Evolutionary conservation across 2,113 vertebrate species (phyloP).

Genomic region (Neolamprologus modestus): DNA sequence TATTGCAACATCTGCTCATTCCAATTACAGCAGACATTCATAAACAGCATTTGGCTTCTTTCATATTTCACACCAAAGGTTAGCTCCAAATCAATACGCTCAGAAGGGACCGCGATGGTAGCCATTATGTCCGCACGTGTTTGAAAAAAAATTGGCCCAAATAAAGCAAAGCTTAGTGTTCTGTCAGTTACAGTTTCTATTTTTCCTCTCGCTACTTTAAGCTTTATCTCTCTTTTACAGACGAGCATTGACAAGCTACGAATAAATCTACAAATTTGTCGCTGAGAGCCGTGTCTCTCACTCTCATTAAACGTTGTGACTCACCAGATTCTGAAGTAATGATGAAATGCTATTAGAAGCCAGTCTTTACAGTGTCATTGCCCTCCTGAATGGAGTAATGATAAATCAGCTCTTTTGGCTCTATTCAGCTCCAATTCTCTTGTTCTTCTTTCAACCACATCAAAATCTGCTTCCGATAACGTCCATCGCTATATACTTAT

Average conservation of each 20-base stretch:
- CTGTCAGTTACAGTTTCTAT: background rate
- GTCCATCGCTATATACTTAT: background rate
- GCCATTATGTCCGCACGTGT: conserved; percentile 9
- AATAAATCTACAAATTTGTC: conserved; percentile 46
- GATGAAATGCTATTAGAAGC: conserved; percentile 32
- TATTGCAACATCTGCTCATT: conserved; percentile 50
- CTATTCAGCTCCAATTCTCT: conserved; percentile 8
- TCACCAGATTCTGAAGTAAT: conserved; percentile 16
- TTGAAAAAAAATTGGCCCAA: conserved; percentile 42
- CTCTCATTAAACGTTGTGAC: conserved; percentile 21
- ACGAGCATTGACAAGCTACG: background rate
- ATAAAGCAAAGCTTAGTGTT: conserved; percentile 7
- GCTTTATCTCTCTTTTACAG: conserved; percentile 36
- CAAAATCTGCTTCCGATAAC: conserved; percentile 41
- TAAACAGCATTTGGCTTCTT: conserved; percentile 51
- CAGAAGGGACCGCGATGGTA: conserved; percentile 4
- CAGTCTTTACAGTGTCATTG: conserved; percentile 2
- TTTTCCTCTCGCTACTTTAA: background rate
- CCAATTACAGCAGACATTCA: conserved; percentile 53
- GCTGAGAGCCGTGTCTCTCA: conserved; percentile 1
- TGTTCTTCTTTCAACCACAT: conserved; percentile 23
- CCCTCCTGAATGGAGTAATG: conserved; percentile 6
- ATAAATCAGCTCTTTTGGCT: conserved; percentile 30
- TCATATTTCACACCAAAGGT: conserved; percentile 63
- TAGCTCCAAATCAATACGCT: conserved; percentile 53